A percentile compares a stretch with the other conserved stretches of the same genome.
phyloP scores from a whole-genome alignment of 2,113 vertebrate genomes.

The Sceloporus tristichus region DNA sequence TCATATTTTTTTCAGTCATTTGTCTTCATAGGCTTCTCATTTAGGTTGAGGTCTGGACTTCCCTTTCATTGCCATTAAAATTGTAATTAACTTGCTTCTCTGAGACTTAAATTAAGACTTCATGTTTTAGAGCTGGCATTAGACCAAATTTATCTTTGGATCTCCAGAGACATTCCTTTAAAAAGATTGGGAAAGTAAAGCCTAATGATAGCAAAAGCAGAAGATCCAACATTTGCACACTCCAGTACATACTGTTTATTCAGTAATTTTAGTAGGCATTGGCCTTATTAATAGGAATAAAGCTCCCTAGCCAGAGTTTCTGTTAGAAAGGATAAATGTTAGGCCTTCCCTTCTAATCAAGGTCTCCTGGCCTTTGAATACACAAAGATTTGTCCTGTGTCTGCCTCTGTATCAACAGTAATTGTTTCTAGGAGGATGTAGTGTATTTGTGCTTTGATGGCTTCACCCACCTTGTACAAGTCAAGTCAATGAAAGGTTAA shows the following conservation, averaged over 20 bases:
- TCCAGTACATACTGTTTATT: slow-evolving; percentile 15
- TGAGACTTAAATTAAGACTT: slow-evolving; percentile 2
- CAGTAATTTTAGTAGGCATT: not conserved
- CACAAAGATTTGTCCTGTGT: not conserved
- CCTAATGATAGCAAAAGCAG: slow-evolving; percentile 30
- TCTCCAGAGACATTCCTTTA: slow-evolving; percentile 35
- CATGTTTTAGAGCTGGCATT: slow-evolving; percentile 33
- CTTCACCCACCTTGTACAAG: not conserved
- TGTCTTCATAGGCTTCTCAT: slow-evolving; percentile 12
- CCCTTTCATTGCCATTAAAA: not conserved
- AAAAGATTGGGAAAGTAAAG: slow-evolving; percentile 39
- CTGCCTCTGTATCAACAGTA: slow-evolving; percentile 1
- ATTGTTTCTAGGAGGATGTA: not conserved
- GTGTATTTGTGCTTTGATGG: not conserved
- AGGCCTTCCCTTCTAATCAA: not conserved
- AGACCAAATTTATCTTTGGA: not conserved
- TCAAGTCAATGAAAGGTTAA: slow-evolving; percentile 17
- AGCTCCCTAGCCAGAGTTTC: not conserved
- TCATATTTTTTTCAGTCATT: slow-evolving; percentile 5
- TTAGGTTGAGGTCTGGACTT: not conserved
- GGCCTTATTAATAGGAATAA: slow-evolving; percentile 2
- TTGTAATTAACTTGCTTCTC: slow-evolving; percentile 46
- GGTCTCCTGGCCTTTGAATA: not conserved
- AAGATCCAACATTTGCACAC: not conserved
- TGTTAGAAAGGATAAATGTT: not conserved